phyloP scores from a whole-genome alignment of 2,888 invertebrate species.

The Laothoe populi region DNA sequence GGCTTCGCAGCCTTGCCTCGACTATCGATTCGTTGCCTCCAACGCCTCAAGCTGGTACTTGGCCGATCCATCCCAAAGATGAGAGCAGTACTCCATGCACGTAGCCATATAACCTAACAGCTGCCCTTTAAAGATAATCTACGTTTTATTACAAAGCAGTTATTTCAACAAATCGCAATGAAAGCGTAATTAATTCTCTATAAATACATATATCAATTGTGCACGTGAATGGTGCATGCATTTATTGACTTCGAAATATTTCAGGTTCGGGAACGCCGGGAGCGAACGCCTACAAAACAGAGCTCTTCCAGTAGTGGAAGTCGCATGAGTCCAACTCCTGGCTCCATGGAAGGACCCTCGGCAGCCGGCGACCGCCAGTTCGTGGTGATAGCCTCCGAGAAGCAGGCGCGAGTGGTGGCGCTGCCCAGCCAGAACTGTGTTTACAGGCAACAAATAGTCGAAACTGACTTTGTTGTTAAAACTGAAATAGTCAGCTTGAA shows the following conservation, averaged over 20 bases:
- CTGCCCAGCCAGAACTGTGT: slow-evolving; percentile 98
- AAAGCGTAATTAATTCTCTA: no score
- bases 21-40: no score
- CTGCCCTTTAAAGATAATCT: no score
- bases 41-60: no score
- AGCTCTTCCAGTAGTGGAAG: slow-evolving; percentile 83
- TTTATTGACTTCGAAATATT: neutral
- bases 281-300: slow-evolving; percentile 87
- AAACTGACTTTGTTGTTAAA: slow-evolving; percentile 96
- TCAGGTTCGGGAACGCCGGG: slow-evolving; percentile 72
- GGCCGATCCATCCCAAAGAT: no score
- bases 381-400: slow-evolving; percentile 96
- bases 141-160: no score
- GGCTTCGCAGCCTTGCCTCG: no score
- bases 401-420: slow-evolving; percentile 96
- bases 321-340: slow-evolving; percentile 91
- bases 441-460: slow-evolving; percentile 96
- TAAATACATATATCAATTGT: no score
- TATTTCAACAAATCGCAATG: no score
- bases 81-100: no score
- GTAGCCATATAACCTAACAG: no score
- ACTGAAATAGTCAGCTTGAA: slow-evolving; percentile 96
- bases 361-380: slow-evolving; percentile 92
- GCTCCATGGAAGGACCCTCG: slow-evolving; percentile 47
- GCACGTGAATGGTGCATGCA: no score